Percentiles rank a stretch among this genome's conserved stretches.
These are phyloP conservation scores for Lasioglossum zephyrum DNA, from an alignment of 2,888 invertebrate genomes.

Conservation along the genomic window DNA sequence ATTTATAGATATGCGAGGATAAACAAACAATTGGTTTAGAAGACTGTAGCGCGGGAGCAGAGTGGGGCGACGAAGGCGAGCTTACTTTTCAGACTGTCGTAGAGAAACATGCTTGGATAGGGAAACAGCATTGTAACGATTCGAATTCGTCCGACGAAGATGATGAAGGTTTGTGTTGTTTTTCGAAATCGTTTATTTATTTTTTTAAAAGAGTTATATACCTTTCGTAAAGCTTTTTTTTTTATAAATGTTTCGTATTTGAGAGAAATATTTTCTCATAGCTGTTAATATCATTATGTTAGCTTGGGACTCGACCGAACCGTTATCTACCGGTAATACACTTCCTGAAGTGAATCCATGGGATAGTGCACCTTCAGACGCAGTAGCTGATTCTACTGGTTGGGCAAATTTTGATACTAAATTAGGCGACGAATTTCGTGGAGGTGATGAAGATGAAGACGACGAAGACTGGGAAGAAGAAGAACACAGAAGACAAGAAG, in stretches of 20 bases:
- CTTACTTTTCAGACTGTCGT: slow-evolving; percentile 85
- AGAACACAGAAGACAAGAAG: not conserved
- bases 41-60: slow-evolving; percentile 76
- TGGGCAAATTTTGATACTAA: slow-evolving; percentile 82
- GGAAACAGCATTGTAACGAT: slow-evolving; percentile 77
- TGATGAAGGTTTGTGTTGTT: slow-evolving; percentile 80
- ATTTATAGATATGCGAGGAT: slow-evolving; percentile 76
- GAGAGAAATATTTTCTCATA: not conserved
- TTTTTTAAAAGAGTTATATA: not conserved
- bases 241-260: not conserved
- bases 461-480: not conserved
- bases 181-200: not conserved
- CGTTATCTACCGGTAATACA: slow-evolving; percentile 60
- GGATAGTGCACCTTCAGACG: slow-evolving; percentile 73
- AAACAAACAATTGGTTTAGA: slow-evolving; percentile 79
- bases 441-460: slow-evolving; percentile 10
- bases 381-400: slow-evolving; percentile 76
- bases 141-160: slow-evolving; percentile 85
- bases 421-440: slow-evolving; percentile 49
- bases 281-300: slow-evolving; percentile 22
- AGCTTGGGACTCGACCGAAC: slow-evolving; percentile 77
- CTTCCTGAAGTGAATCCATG: slow-evolving; percentile 78
- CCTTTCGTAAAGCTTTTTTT: not conserved
- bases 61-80: slow-evolving; percentile 85
- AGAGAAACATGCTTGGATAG: slow-evolving; percentile 83